Conservation (phyloP, 2,888 invertebrate species). For the Apamea monoglypha region DNA sequence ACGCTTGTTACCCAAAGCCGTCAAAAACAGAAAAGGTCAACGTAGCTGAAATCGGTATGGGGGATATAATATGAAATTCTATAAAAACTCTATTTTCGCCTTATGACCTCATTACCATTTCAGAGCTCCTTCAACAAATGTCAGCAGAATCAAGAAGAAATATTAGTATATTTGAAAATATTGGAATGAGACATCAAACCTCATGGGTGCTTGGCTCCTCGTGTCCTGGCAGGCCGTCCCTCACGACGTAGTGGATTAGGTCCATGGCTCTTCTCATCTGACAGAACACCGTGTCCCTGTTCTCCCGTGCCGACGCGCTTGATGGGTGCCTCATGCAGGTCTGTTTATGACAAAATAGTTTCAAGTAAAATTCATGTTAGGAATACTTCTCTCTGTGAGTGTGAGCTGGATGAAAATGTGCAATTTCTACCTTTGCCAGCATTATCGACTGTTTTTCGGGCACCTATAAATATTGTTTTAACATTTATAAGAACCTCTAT, state of each 20-base stretch:
- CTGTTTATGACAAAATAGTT: conserved; percentile 80
- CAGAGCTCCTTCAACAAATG: conserved; percentile 8
- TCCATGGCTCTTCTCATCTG: conserved; percentile 99
- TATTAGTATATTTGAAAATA: conserved; percentile 12
- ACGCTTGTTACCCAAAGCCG: not conserved
- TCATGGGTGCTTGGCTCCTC: conserved; percentile 88
- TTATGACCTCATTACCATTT: not conserved
- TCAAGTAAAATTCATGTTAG: not conserved
- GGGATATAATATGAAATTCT: not conserved
- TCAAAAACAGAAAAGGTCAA: not conserved
- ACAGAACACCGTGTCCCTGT: conserved; percentile 99
- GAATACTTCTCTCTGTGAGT: not conserved
- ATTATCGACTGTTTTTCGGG: not conserved
- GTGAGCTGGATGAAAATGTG: not conserved
- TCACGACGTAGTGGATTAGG: conserved; percentile 98
- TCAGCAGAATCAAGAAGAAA: not conserved
- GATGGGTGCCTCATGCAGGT: conserved; percentile 98
- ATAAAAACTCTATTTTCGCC: not conserved
- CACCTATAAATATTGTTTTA: not conserved
- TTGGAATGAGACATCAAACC: conserved; percentile 75
- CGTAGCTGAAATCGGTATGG: not conserved
- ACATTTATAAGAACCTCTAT: not conserved
- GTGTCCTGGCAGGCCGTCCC: conserved; percentile 95
- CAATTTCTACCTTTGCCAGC: not conserved
- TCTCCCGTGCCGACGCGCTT: conserved; percentile 97